Evolutionary conservation across 2,797 vertebrate genomes (phyloP).

Genomic region (Acanthornis magna): DNA sequence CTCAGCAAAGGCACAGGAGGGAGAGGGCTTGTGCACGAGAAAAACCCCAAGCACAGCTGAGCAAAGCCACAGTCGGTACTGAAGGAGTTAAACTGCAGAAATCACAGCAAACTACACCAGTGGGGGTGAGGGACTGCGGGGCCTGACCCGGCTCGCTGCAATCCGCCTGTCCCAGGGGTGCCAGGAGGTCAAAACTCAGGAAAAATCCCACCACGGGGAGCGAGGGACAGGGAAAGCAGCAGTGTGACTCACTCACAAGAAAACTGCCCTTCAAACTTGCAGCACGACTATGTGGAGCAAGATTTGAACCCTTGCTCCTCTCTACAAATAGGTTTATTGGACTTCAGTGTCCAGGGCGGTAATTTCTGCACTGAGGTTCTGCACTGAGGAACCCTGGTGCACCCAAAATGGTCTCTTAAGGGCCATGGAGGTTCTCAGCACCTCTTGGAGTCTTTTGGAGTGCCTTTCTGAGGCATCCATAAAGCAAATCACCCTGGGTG

Average conservation of each 20-base stretch:
- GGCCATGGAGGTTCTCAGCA: not conserved
- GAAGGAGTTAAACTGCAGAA: not conserved
- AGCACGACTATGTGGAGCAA: not conserved
- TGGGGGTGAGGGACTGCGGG: not conserved
- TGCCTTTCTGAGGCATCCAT: not conserved
- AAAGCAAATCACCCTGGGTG: not conserved
- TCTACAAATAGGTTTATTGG: not conserved
- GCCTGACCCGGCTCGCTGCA: not conserved
- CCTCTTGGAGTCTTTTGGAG: not conserved
- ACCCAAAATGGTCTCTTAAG: accelerated
- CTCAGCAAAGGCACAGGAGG: not conserved
- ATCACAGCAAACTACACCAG: not conserved
- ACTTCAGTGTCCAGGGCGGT: not conserved
- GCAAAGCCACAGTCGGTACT: not conserved
- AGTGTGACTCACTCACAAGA: not conserved
- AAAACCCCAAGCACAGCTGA: not conserved
- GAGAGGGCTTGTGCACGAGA: not conserved
- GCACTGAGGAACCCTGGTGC: not conserved
- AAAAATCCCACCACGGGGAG: not conserved
- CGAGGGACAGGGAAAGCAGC: not conserved
- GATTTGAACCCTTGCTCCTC: not conserved
- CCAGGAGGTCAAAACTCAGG: not conserved
- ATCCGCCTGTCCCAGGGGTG: not conserved
- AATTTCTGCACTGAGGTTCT: not conserved
- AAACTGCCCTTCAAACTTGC: not conserved